A percentile compares a stretch with the other conserved stretches of the same genome.
phyloP scores from a whole-genome alignment of 2,113 vertebrate species.

The Brevimyrus niger region DNA sequence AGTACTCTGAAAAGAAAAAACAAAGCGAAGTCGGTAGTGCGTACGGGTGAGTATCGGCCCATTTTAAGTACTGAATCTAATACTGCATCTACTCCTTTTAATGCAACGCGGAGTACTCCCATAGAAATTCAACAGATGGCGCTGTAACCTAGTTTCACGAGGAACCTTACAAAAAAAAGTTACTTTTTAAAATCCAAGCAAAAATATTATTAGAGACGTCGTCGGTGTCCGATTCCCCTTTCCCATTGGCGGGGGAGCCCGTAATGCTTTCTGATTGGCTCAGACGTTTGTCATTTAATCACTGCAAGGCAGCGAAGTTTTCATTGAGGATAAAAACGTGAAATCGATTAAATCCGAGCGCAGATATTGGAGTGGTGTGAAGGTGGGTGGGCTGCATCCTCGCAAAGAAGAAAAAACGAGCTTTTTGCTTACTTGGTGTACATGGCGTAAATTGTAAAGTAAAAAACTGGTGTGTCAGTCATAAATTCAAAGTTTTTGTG shows the following conservation, averaged over 20 bases:
- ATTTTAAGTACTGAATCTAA: not conserved
- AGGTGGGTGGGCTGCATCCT: constrained; percentile 10
- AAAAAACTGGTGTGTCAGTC: not conserved
- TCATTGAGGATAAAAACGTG: constrained; percentile 41
- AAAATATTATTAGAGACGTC: not conserved
- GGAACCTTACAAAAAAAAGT: not conserved
- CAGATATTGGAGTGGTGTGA: constrained; percentile 19
- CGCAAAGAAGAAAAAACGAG: not conserved
- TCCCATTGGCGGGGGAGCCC: not conserved
- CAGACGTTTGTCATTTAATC: constrained; percentile 27
- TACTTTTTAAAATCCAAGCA: not conserved
- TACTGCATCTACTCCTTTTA: not conserved
- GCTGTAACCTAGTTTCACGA: not conserved
- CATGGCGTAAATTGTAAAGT: not conserved
- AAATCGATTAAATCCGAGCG: constrained; percentile 34
- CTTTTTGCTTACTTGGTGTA: not conserved
- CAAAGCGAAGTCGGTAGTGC: not conserved
- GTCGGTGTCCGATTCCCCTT: not conserved
- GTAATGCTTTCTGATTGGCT: constrained; percentile 22
- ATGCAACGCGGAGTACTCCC: not conserved
- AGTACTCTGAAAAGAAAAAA: not conserved
- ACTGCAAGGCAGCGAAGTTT: constrained; percentile 27
- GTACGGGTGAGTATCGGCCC: not conserved
- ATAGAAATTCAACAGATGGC: constrained; percentile 15
- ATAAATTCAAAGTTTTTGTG: not conserved